phyloP scores from a whole-genome alignment of 2,113 vertebrate genomes.

The Pelecanus crispus region DNA sequence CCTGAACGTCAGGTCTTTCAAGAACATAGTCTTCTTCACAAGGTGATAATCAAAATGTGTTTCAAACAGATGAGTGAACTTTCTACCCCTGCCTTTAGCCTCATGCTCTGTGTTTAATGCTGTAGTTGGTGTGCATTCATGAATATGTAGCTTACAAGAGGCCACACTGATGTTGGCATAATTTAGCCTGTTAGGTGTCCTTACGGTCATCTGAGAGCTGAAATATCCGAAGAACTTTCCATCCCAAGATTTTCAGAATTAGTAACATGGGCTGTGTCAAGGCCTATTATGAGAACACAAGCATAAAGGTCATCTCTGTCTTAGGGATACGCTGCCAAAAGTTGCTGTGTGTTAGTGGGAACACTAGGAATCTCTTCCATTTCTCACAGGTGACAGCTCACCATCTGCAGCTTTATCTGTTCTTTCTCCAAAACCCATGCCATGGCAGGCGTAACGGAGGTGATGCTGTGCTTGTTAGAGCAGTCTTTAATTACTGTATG shows the following conservation, averaged over 20 bases:
- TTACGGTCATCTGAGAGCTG: not conserved
- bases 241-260: not conserved
- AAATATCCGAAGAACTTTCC: not conserved
- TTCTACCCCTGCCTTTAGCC: not conserved
- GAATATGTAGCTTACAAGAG: not conserved
- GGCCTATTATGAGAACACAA: not conserved
- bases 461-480: constrained; percentile 1
- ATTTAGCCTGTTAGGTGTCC: not conserved
- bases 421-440: not conserved
- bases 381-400: not conserved
- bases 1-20: not conserved
- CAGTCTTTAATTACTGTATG: not conserved
- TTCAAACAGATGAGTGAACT: not conserved
- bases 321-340: not conserved
- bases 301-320: not conserved
- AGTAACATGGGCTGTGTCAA: not conserved
- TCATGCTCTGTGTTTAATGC: not conserved
- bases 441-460: not conserved
- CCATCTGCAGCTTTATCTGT: not conserved
- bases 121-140: not conserved
- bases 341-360: not conserved
- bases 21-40: not conserved
- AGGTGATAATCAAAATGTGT: not conserved
- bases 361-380: not conserved
- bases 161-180: not conserved